These are phyloP conservation scores for Papilio glaucus DNA, from an alignment of 1,140 invertebrate species.

Conservation along the genomic window DNA sequence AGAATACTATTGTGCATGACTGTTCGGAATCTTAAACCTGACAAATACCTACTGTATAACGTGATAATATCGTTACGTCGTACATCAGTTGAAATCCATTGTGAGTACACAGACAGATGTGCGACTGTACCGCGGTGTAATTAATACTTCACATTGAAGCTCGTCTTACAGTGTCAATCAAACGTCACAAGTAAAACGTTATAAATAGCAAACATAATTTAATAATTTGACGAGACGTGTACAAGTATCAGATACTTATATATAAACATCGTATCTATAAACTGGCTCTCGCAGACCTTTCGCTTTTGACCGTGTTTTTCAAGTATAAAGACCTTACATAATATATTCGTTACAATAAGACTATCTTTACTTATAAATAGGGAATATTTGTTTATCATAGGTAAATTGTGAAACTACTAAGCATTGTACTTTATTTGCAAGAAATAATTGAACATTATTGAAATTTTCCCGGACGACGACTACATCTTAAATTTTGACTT, in stretches of 20 bases:
- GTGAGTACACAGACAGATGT: neutral
- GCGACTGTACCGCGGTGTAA: conserved; percentile 1
- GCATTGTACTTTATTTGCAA: too few relatives aligned
- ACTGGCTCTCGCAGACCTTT: neutral
- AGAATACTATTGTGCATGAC: neutral
- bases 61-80: too few relatives aligned
- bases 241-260: neutral
- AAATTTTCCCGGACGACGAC: too few relatives aligned
- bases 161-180: conserved; percentile 23
- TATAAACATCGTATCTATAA: neutral
- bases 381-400: too few relatives aligned
- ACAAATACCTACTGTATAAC: neutral
- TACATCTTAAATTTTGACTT: too few relatives aligned
- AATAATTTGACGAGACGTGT: conserved; percentile 15
- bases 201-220: conserved; percentile 9
- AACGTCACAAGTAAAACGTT: conserved; percentile 9
- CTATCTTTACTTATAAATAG: too few relatives aligned
- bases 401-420: too few relatives aligned
- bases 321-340: too few relatives aligned
- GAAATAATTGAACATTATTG: too few relatives aligned
- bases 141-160: conserved; percentile 14
- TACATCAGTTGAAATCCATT: conserved; percentile 8
- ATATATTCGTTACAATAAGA: too few relatives aligned
- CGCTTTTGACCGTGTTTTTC: too few relatives aligned
- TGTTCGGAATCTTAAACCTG: neutral